Evolutionary conservation across 2,797 vertebrate genomes (phyloP).

Genomic region (Ptychadena robeensis): DNA sequence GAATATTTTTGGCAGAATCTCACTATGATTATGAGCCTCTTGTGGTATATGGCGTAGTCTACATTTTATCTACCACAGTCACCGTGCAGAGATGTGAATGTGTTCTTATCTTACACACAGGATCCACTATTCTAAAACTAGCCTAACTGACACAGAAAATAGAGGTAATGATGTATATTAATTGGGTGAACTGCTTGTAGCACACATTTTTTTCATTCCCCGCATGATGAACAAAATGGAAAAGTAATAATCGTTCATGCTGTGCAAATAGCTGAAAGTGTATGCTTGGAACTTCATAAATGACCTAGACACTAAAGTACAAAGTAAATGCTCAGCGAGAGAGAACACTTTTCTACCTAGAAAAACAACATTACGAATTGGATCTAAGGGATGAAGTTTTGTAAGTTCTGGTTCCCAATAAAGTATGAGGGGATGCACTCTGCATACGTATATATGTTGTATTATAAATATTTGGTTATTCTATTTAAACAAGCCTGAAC

Average conservation of each 20-base stretch:
- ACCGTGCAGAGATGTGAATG: background rate
- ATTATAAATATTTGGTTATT: background rate
- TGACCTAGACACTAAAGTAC: background rate
- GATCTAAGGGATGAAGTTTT: background rate
- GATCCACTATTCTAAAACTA: background rate
- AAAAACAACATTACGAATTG: background rate
- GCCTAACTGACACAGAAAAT: background rate
- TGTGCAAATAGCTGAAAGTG: background rate
- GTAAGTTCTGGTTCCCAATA: background rate
- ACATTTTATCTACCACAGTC: background rate
- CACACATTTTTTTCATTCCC: background rate
- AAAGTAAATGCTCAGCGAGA: background rate
- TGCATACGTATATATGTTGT: background rate
- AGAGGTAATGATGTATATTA: background rate
- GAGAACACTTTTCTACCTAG: background rate
- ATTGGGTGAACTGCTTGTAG: background rate
- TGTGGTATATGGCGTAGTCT: background rate
- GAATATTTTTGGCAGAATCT: background rate
- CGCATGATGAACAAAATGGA: background rate
- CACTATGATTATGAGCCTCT: background rate
- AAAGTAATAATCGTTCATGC: background rate
- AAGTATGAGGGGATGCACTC: background rate
- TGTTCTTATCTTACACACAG: background rate
- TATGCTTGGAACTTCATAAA: background rate
- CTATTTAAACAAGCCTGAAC: no score